These are phyloP conservation scores for Otolemur crassicaudatus DNA, from an alignment of 2,797 vertebrate species.

Conservation along the genomic window DNA sequence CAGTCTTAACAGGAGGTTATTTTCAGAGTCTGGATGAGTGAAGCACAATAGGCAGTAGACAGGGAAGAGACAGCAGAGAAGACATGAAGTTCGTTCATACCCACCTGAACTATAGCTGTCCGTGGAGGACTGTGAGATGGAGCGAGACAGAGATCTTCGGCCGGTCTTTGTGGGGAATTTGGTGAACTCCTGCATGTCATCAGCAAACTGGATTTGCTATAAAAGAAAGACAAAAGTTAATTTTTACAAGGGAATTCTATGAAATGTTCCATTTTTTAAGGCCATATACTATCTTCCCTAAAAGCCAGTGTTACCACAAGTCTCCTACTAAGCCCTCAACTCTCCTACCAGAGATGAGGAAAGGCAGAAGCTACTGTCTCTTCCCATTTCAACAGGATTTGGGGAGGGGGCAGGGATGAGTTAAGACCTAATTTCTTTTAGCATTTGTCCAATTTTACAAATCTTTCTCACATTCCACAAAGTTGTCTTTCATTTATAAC, in stretches of 20 bases:
- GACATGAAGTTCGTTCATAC: background rate
- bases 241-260: background rate
- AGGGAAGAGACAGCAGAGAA: background rate
- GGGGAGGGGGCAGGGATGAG: background rate
- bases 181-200: slow-evolving; percentile 99
- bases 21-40: slow-evolving; percentile 20
- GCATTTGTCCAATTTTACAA: slow-evolving; percentile 49
- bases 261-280: background rate
- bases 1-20: background rate
- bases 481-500: slow-evolving; percentile 39
- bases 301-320: background rate
- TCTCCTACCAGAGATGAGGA: background rate
- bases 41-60: rapidly evolving
- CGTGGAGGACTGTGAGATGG: slow-evolving; percentile 99
- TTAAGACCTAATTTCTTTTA: slow-evolving; percentile 18
- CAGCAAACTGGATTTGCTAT: slow-evolving; percentile 98
- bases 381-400: background rate
- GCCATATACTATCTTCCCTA: background rate
- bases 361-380: background rate
- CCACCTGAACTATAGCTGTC: slow-evolving; percentile 99
- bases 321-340: background rate
- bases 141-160: slow-evolving; percentile 96
- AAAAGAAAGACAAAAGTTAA: slow-evolving; percentile 57
- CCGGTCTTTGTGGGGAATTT: slow-evolving; percentile 98
- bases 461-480: slow-evolving; percentile 28